phyloP scores from a whole-genome alignment of 2,888 invertebrate genomes.

The Atrina japonica region DNA sequence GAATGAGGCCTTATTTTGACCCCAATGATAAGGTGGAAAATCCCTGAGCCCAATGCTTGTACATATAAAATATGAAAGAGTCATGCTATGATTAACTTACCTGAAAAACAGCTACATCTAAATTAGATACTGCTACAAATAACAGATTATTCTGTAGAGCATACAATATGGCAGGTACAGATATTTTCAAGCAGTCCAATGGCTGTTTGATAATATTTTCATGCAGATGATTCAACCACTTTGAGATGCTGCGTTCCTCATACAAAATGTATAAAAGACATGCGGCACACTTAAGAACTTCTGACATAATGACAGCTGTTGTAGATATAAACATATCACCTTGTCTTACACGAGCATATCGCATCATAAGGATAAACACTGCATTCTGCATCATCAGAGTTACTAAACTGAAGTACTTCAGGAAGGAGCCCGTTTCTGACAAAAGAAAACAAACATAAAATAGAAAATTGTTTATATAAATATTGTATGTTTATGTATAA shows the following conservation, averaged over 20 bases:
- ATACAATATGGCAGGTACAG: conserved; percentile 97
- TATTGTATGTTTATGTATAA: too few relatives aligned
- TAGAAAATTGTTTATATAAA: background rate
- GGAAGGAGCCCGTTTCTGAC: conserved; percentile 7
- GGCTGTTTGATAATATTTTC: conserved; percentile 84
- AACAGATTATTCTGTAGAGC: conserved; percentile 98
- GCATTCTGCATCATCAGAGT: conserved; percentile 98
- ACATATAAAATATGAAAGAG: too few relatives aligned
- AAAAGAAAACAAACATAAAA: background rate
- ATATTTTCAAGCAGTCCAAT: conserved; percentile 84
- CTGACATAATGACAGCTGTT: conserved; percentile 97
- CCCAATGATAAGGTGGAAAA: too few relatives aligned
- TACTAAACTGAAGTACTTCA: conserved; percentile 88
- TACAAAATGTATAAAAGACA: conserved; percentile 87
- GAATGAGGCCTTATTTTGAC: too few relatives aligned
- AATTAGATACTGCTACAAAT: conserved; percentile 97
- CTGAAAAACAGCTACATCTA: conserved; percentile 99
- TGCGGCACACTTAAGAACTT: conserved; percentile 91
- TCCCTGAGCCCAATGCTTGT: too few relatives aligned
- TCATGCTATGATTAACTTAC: too few relatives aligned
- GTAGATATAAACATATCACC: conserved; percentile 95
- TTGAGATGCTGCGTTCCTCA: conserved; percentile 62
- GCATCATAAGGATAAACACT: conserved; percentile 95
- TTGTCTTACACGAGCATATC: conserved; percentile 92
- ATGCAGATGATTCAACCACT: conserved; percentile 72